These are phyloP conservation scores for Actinia equina DNA, from an alignment of 64 coral and sea anemone species.

Conservation along the genomic window DNA sequence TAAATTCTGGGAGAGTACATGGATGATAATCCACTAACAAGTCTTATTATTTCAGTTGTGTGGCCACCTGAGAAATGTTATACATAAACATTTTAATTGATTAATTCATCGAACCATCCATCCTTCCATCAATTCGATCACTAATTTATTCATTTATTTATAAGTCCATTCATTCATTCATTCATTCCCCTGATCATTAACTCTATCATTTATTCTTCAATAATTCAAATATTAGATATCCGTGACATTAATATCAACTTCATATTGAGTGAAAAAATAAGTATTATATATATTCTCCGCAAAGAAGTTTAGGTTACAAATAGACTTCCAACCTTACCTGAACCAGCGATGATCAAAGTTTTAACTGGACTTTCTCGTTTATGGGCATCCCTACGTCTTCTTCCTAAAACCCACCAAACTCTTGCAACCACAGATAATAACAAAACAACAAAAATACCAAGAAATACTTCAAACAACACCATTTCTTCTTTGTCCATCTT, in stretches of 20 bases:
- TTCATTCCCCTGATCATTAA: neutral
- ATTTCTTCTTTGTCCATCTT: constrained; percentile 4
- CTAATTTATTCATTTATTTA: neutral
- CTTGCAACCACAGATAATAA: constrained; percentile 21
- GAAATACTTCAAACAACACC: neutral
- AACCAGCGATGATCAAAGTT: constrained; percentile 76
- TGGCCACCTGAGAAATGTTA: constrained; percentile 58
- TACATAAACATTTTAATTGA: no score
- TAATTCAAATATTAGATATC: no score
- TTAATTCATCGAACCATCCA: no score
- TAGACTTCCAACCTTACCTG: constrained; percentile 45
- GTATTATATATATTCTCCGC: no score
- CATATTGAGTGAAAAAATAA: no score
- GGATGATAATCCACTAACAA: constrained; percentile 59
- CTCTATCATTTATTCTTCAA: neutral
- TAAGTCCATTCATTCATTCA: neutral
- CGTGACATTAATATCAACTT: no score
- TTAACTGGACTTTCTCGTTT: constrained; percentile 58
- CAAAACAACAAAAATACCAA: constrained; percentile 11
- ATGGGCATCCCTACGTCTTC: neutral
- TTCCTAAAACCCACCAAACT: constrained; percentile 64
- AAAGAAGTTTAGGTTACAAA: no score
- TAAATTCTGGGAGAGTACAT: constrained; percentile 82
- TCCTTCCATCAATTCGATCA: no score
- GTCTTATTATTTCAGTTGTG: constrained; percentile 82